Evolutionary conservation across 1,140 invertebrate species (phyloP), one percentile per base, ranked within the genome.

Genomic region (Lepidurus couesii): DNA sequence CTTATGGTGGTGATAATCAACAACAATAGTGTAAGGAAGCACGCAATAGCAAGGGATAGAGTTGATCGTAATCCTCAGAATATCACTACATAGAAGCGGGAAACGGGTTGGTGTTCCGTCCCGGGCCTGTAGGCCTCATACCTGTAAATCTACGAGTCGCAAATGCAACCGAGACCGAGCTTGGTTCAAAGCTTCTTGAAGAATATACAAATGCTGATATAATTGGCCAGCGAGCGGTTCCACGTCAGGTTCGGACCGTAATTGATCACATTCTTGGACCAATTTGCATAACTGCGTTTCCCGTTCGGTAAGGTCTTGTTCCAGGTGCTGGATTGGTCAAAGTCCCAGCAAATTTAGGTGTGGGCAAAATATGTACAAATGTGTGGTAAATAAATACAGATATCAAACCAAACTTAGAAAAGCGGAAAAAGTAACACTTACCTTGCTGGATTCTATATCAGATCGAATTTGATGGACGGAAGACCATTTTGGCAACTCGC

Each of bases 211-310:
- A 75, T 90, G 88, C 78, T 86, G 84, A 75, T 85, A 84, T 80
- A 91, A 86, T n/a, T 86, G 85, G 82, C 85, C 84, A 79, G 89
- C 87, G 80, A 88, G 82, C 74, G 84, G 83, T 78, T 85, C 83
- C 16, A 87, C 84, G 80, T 86, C 84, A 9, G 85, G 84, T 75
- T 85, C 84, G 75, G 86, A 86, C 73, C 85, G 84, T 44, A 89
- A 84, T 53, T 84, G 82, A 73, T 87, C 85, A 84, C 87, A 89
- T 82, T 87, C 86, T 65, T 86, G 83, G 75, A 86, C 86, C 78
- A 91, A 86, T 80, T 90, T 88, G 47, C 86, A 84, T 53, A 91
- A 84, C 82, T 88, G 86, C 80, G 86, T 84, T 82, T 90, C 86
- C 81, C 88, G 88, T 65, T 86, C 84, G 78, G 86, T 85, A 78